Base-by-base conservation (phyloP, 1,140 invertebrate genomes). In the Drosophila elegans region DNA sequence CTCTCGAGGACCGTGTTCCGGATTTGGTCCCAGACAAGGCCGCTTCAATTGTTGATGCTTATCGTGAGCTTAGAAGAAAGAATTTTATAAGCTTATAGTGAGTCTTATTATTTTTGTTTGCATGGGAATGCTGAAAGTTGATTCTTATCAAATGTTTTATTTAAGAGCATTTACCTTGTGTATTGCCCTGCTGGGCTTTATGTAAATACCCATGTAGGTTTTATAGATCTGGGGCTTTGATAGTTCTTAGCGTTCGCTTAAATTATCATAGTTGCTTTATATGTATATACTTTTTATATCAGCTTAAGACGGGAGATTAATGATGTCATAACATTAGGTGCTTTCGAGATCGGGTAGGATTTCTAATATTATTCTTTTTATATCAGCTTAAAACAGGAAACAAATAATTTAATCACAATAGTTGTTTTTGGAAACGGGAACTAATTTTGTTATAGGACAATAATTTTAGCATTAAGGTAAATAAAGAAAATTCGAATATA, bases 101-200 rank as follows among this genome's bases (percentile, higher is more conserved):
- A 12, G 21, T 45, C 7, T 16, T 29, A 21, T 21, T 21, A 21
- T 21, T 21, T 21, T 21, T 21, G n/a, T 21, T 45, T 21, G n/a
- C 11, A 57, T 21, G n/a, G 21, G 41, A 21, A 21, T 21, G 29
- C 6, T 29, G 3, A 21, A 4, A 62, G 36, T n/a, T 29, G 41
- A 12, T 29, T 4, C n/a, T 29, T 45, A 66, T 66, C 62, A 46
- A 27, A 9, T 4, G 36, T 29, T 62, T 57, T 55, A 41, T 56
- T 57, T 3, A 32, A 13, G 27, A 48, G 29, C 48, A 34, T 29
- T 49, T 16, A 32, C n/a, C 4, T 10, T 9, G n/a, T 32, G 5
- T 7, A 6, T 27, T 46, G 10, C 10, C 7, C 16, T 21, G 16
- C 44, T 13, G 7, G 2, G 13, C 3, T 46, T 27, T 25, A 6